A percentile compares a stretch with the other conserved stretches of the same genome.
These are phyloP conservation scores for Arctocebus calabarensis DNA, from an alignment of 2,797 vertebrate genomes.

Conservation along the genomic window DNA sequence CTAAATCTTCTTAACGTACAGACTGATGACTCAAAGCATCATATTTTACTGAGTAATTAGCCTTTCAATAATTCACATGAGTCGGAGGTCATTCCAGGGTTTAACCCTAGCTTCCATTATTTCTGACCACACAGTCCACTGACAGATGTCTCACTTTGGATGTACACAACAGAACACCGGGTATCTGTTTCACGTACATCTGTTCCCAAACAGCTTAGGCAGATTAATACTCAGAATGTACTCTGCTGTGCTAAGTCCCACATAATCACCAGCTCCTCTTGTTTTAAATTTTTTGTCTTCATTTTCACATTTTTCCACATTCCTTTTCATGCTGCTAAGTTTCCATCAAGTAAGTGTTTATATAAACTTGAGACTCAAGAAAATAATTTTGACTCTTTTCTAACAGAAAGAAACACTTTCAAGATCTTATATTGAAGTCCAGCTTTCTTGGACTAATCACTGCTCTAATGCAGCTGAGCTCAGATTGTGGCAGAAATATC, in stretches of 20 bases:
- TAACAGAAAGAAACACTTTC: neutral
- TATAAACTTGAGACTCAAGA: conserved; percentile 43
- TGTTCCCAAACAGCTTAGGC: conserved; percentile 90
- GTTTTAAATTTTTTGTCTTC: conserved; percentile 76
- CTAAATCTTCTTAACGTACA: neutral
- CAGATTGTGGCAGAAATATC: neutral
- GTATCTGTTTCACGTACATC: conserved; percentile 94
- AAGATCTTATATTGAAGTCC: conserved; percentile 9
- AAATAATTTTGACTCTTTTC: conserved; percentile 24
- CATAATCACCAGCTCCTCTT: conserved; percentile 79
- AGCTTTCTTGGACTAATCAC: neutral
- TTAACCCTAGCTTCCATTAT: conserved; percentile 86
- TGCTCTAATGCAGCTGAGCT: conserved; percentile 50
- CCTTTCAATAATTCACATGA: conserved; percentile 79
- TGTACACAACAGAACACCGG: conserved; percentile 90
- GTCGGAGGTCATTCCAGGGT: conserved; percentile 80
- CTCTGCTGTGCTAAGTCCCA: conserved; percentile 83
- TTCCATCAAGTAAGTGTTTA: conserved; percentile 43
- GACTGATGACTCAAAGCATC: conserved; percentile 73
- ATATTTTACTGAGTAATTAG: conserved; percentile 72
- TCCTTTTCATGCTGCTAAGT: conserved; percentile 10
- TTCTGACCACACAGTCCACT: conserved; percentile 88
- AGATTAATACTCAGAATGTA: conserved; percentile 84
- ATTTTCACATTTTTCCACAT: conserved; percentile 72
- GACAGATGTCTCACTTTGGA: conserved; percentile 94